phyloP scores from a whole-genome alignment of 2,113 vertebrate genomes.

The Centropristis striata region DNA sequence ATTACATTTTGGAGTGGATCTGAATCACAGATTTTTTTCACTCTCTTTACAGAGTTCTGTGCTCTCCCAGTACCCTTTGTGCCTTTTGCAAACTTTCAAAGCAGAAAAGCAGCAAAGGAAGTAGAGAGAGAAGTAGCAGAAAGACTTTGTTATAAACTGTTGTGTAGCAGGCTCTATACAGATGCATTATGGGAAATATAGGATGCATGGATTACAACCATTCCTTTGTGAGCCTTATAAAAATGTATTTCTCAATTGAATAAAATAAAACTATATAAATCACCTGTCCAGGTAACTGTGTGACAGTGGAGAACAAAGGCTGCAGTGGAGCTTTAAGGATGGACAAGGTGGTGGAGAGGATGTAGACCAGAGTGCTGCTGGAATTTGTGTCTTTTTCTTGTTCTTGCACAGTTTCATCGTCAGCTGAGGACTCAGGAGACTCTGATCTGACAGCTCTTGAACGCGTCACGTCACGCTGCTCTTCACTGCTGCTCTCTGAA shows the following conservation, averaged over 20 bases:
- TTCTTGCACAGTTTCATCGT: constrained; percentile 29
- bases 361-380: constrained; percentile 61
- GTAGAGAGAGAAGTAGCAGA: too few species aligned
- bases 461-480: neutral
- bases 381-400: constrained; percentile 65
- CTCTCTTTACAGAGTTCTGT: too few species aligned
- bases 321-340: constrained; percentile 76
- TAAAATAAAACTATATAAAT: too few species aligned
- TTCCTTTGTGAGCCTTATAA: neutral
- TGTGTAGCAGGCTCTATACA: neutral
- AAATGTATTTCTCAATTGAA: neutral
- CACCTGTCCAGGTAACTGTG: constrained; percentile 80
- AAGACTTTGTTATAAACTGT: neutral
- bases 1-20: too few species aligned
- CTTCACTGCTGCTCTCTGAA: neutral
- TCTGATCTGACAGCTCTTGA: neutral
- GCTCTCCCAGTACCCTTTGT: too few species aligned
- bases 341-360: constrained; percentile 75
- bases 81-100: too few species aligned
- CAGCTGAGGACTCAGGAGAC: constrained; percentile 15
- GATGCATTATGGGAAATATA: neutral
- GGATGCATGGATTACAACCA: neutral
- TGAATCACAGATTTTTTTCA: too few species aligned
- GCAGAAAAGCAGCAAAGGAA: too few species aligned
- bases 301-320: constrained; percentile 76